phyloP scores from a whole-genome alignment of 2,113 vertebrate genomes.

The Ranitomeya variabilis region DNA sequence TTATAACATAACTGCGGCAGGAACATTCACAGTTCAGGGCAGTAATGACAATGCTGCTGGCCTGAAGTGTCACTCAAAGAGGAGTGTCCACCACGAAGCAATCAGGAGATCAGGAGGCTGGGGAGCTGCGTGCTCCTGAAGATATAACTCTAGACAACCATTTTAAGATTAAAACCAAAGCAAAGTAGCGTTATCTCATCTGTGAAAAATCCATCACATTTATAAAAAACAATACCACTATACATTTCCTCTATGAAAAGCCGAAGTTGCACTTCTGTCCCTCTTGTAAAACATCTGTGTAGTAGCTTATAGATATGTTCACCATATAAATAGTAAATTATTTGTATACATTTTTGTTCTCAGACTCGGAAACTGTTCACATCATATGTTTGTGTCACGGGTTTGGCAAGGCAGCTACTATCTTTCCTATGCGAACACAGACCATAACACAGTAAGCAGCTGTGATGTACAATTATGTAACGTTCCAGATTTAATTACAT shows the following conservation, averaged over 20 bases:
- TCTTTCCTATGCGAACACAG: background rate
- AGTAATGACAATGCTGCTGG: too few relatives aligned
- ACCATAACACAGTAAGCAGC: slow-evolving; percentile 28
- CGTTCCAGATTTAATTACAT: slow-evolving; percentile 50
- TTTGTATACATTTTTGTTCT: background rate
- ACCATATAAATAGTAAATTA: background rate
- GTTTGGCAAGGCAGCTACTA: slow-evolving; percentile 15
- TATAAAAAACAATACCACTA: too few relatives aligned
- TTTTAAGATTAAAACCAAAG: too few relatives aligned
- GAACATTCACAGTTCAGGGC: too few relatives aligned
- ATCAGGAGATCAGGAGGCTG: too few relatives aligned
- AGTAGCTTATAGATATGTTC: background rate
- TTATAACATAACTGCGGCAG: too few relatives aligned
- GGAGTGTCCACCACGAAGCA: too few relatives aligned
- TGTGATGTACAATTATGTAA: slow-evolving; percentile 28
- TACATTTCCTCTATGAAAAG: background rate
- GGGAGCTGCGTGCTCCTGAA: too few relatives aligned
- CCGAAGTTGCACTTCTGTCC: background rate
- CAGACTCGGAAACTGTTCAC: background rate
- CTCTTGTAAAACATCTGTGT: background rate
- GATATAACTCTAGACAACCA: too few relatives aligned
- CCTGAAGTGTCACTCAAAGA: too few relatives aligned
- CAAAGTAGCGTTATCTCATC: too few relatives aligned
- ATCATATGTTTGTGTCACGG: background rate
- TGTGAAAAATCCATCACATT: too few relatives aligned